Evolutionary conservation across 2,797 vertebrate species (phyloP), one percentile per base, ranked within the genome.

Genomic region (Pogoniulus pusillus): DNA sequence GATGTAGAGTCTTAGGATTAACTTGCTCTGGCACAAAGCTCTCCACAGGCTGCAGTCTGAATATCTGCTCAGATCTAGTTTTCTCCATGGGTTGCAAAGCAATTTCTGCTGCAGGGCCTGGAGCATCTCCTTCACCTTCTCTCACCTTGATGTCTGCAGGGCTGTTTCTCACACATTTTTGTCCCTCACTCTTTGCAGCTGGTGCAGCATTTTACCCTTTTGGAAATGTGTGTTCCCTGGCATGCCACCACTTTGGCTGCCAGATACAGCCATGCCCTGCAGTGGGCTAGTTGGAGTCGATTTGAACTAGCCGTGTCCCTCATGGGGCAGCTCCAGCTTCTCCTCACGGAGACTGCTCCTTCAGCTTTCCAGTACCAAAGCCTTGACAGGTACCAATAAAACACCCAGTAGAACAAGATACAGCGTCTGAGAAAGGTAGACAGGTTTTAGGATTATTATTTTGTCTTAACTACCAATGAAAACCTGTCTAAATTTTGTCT

Each of bases 231-330:
- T 27, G 74, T 70, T 32, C 41, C 16, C n/a, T 2, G 1, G 4
- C 4, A 10, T 1, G 0, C 5, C 6, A 2, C 3, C 8, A 3
- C 3, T 6, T 8, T 34, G 53, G 6, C 16, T 6, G 7, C 1
- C 3, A 32, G 43, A 18, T 30, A 7, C 9, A 16, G 57, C 18
- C 0, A 0, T 17, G 41, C 22, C 30, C 35, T 64, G 26, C 2
- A 1, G 14, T 16, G 43, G 7, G 14, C 26, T 27, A 16, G 51
- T 16, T 53, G 51, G 26, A 29, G 15, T 27, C 5, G 8, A 15
- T 5, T 53, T 14, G 51, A 53, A 53, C 14, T 9, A 16, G 51
- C 9, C 74, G 19, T 35, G 41, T 27, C 27, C 1, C 2, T 23
- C 39, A 8, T 1, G 0, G 39, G 32, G 22, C 23, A 45, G 39